Percentiles rank a stretch among this genome's conserved stretches.
These are phyloP conservation scores for Phyto melanocephala DNA, from an alignment of 2,888 invertebrate species.

Conservation along the genomic window DNA sequence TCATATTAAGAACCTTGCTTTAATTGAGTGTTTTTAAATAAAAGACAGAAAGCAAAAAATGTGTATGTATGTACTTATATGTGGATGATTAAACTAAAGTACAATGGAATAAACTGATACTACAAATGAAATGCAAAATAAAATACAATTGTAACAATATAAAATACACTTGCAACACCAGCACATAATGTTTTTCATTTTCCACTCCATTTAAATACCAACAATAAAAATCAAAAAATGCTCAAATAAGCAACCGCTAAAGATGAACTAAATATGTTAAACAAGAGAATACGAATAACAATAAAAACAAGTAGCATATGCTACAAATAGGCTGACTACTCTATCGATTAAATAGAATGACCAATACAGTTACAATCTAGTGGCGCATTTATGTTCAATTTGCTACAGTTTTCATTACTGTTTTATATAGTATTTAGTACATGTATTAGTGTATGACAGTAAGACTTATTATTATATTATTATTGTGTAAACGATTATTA, in stretches of 20 bases:
- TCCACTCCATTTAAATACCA: slow-evolving; percentile 19
- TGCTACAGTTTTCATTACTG: slow-evolving; percentile 39
- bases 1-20: slow-evolving; percentile 18
- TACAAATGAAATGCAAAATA: slow-evolving; percentile 19
- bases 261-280: neutral
- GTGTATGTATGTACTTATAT: neutral
- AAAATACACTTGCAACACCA: neutral
- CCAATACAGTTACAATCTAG: slow-evolving; percentile 38
- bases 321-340: slow-evolving; percentile 32
- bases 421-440: too few species aligned
- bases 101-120: slow-evolving; percentile 26
- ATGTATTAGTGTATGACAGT: slow-evolving; percentile 31
- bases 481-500: too few species aligned
- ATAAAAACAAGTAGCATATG: slow-evolving; percentile 34
- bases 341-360: slow-evolving; percentile 13
- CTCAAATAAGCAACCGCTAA: neutral
- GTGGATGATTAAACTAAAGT: neutral
- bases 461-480: neutral
- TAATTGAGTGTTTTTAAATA: slow-evolving; percentile 43
- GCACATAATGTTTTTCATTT: neutral
- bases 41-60: neutral
- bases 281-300: neutral
- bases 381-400: slow-evolving; percentile 51
- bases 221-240: slow-evolving; percentile 16
- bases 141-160: neutral